Percentiles rank a stretch among this genome's conserved stretches.
phyloP scores from a whole-genome alignment of 2,888 invertebrate species.

The Mylabris sibirica region DNA sequence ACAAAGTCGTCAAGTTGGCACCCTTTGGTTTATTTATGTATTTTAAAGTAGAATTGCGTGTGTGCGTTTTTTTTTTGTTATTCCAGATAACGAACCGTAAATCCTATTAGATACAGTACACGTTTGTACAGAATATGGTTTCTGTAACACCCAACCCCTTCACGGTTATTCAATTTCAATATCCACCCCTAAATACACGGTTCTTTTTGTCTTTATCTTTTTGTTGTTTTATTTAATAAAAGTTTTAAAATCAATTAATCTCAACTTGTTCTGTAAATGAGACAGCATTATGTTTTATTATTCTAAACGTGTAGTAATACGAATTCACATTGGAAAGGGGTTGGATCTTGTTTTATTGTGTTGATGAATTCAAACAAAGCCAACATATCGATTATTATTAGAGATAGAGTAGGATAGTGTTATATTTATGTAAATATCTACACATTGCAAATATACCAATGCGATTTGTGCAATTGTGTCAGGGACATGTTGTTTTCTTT shows the following conservation, averaged over 20 bases:
- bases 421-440: not conserved
- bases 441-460: not conserved
- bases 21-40: too few relatives aligned
- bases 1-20: too few relatives aligned
- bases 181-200: too few relatives aligned
- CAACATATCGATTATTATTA: not conserved
- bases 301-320: not conserved
- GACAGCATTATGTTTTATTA: not conserved
- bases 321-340: not conserved
- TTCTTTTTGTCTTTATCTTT: not conserved
- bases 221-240: not conserved
- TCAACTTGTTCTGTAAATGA: not conserved
- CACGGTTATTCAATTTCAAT: too few relatives aligned
- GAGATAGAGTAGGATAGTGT: not conserved
- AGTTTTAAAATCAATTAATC: not conserved
- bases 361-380: slow-evolving; percentile 6
- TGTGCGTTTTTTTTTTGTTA: too few relatives aligned
- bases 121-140: too few relatives aligned
- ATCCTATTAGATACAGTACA: too few relatives aligned
- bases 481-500: slow-evolving; percentile 3
- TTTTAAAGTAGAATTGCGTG: too few relatives aligned
- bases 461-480: not conserved
- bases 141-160: too few relatives aligned
- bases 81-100: too few relatives aligned
- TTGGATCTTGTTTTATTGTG: not conserved